phyloP scores from a whole-genome alignment of 2,888 invertebrate species.

The Dromius quadrimaculatus region DNA sequence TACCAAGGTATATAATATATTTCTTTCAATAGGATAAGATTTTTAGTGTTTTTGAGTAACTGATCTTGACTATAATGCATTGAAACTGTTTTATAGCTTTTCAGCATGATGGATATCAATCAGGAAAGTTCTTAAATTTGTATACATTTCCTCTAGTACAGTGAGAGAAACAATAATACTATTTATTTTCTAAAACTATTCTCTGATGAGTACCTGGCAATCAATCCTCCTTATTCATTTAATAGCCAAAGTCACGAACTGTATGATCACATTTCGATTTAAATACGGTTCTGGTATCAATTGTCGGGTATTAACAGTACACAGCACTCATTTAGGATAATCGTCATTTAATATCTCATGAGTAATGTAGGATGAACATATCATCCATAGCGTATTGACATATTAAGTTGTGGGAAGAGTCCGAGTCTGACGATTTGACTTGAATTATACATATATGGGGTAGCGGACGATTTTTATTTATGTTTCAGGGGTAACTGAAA shows the following conservation, averaged over 20 bases:
- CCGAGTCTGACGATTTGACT: constrained; percentile 8
- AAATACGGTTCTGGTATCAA: neutral
- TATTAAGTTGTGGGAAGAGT: constrained; percentile 58
- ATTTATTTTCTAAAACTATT: too few species aligned
- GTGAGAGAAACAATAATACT: too few species aligned
- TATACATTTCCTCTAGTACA: neutral
- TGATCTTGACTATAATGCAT: too few species aligned
- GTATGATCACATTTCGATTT: neutral
- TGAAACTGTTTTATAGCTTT: too few species aligned
- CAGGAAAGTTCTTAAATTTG: neutral
- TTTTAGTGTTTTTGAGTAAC: too few species aligned
- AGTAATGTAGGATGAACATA: constrained; percentile 62
- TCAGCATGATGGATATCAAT: too few species aligned
- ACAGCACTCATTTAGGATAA: constrained; percentile 64
- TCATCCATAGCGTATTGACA: constrained; percentile 60
- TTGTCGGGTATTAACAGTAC: constrained; percentile 36
- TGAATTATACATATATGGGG: constrained; percentile 37
- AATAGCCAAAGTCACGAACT: constrained; percentile 1
- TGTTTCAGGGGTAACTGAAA: constrained; percentile 15
- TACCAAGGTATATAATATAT: too few species aligned
- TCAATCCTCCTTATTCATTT: too few species aligned
- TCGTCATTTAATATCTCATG: constrained; percentile 64
- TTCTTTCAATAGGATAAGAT: too few species aligned
- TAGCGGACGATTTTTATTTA: constrained; percentile 44
- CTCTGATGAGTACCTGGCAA: constrained; percentile 2